phyloP scores from a whole-genome alignment of 2,113 vertebrate species.

The Gopherus flavomarginatus region DNA sequence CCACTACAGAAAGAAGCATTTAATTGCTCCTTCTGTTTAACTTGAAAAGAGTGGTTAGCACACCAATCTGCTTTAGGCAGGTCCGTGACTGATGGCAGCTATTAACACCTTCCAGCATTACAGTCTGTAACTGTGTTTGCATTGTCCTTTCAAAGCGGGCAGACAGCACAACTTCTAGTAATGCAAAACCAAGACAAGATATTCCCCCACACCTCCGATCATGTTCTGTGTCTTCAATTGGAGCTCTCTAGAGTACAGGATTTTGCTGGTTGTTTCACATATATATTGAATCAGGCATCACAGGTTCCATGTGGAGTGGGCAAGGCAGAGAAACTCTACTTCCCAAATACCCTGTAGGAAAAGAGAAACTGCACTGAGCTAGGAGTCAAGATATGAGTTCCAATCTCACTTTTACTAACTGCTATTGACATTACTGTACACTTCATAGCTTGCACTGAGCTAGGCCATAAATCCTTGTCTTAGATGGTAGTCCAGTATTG shows the following conservation, averaged over 20 bases:
- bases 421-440: not conserved
- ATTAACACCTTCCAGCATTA: not conserved
- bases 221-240: not conserved
- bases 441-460: not conserved
- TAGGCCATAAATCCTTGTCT: not conserved
- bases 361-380: not conserved
- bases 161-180: not conserved
- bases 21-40: not conserved
- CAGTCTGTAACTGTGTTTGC: not conserved
- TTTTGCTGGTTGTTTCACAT: not conserved
- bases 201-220: not conserved
- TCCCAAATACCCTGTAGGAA: not conserved
- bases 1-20: not conserved
- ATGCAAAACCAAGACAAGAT: not conserved
- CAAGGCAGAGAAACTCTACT: not conserved
- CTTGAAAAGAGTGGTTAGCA: not conserved
- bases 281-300: not conserved
- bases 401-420: not conserved
- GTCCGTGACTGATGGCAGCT: not conserved
- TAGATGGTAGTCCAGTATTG: not conserved
- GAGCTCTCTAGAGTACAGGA: not conserved
- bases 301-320: not conserved
- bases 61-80: not conserved
- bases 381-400: not conserved
- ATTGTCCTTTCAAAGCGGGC: not conserved